Conservation (phyloP, 1,140 invertebrate genomes). For the Zaprionus camerounensis region DNA sequence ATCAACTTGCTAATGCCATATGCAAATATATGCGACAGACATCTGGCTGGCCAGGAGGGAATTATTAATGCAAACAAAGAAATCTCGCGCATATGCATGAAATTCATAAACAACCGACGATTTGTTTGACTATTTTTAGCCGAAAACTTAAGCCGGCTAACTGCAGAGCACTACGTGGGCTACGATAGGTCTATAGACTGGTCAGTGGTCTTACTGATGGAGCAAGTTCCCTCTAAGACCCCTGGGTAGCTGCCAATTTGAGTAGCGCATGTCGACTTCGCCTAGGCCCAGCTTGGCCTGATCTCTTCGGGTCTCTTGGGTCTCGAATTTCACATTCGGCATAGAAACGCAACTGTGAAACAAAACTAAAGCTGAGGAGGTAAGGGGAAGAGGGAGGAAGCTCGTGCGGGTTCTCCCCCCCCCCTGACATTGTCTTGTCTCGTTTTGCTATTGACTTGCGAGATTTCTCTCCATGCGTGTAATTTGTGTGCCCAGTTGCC, state of each 20-base stretch:
- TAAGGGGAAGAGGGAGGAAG: background rate
- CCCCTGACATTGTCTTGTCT: conserved; percentile 14
- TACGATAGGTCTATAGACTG: background rate
- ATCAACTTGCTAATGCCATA: conserved; percentile 64
- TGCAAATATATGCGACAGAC: conserved; percentile 52
- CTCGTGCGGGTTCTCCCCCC: background rate
- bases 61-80: conserved; percentile 69
- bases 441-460: conserved; percentile 75
- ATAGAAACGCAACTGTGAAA: conserved; percentile 46
- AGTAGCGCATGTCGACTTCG: conserved; percentile 13
- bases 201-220: no score
- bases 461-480: conserved; percentile 79
- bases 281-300: background rate
- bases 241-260: background rate
- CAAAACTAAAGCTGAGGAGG: conserved; percentile 7
- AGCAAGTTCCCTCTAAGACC: background rate
- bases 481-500: conserved; percentile 56
- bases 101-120: conserved; percentile 66
- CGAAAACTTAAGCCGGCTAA: conserved; percentile 1
- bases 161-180: background rate
- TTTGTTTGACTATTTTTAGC: conserved; percentile 58
- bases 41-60: conserved; percentile 30
- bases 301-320: conserved; percentile 34
- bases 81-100: conserved; percentile 80
- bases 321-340: conserved; percentile 72